Base-by-base conservation (phyloP, 2,888 invertebrate species). In the Girardia tigrina region DNA sequence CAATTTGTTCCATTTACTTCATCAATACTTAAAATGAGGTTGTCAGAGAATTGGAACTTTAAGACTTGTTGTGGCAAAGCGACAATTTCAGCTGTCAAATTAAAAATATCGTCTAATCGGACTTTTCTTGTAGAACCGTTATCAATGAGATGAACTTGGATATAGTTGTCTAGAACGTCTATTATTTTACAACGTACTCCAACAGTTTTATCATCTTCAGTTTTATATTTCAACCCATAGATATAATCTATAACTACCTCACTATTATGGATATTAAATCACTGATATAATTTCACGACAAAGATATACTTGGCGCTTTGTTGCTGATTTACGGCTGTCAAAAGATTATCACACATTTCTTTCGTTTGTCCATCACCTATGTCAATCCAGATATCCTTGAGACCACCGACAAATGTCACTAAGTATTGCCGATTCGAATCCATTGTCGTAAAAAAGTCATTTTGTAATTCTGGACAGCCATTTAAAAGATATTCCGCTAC, bases 311-410 rank as follows among this genome's bases (percentile, higher is more conserved):
- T 56, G 23, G n/a, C 56, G 23, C 56, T 56, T 23, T 56, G 56
- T 16, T n/a, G n/a, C 8, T 36, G 8, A 8, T 36, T 16, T 56
- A 56, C 23, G 6, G 56, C n/a, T n/a, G 56, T 20, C n/a, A 56
- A n/a, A 2, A 56, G n/a, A 56, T 56, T 56, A 56, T 56, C 56
- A n/a, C 56, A 56, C 56, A 56, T 56, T 56, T 56, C 56, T 23
- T 56, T 4, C 20, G 56, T 56, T 23, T 56, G 56, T 16, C 56
- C 56, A 56, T 56, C 56, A 56, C 56, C 56, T 20, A 56, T 56
- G n/a, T 56, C 56, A 56, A 56, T 56, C 56, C 56, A 56, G 23
- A 56, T 12, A 6, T 56, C 20, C n/a, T 56, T 16, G 2, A 56
- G n/a, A 16, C 56, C 56, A 2, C 2, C 56, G 23, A 56, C 23